These are phyloP conservation scores for Anarrhichthys ocellatus DNA, from an alignment of 2,113 vertebrate genomes.

Conservation along the genomic window DNA sequence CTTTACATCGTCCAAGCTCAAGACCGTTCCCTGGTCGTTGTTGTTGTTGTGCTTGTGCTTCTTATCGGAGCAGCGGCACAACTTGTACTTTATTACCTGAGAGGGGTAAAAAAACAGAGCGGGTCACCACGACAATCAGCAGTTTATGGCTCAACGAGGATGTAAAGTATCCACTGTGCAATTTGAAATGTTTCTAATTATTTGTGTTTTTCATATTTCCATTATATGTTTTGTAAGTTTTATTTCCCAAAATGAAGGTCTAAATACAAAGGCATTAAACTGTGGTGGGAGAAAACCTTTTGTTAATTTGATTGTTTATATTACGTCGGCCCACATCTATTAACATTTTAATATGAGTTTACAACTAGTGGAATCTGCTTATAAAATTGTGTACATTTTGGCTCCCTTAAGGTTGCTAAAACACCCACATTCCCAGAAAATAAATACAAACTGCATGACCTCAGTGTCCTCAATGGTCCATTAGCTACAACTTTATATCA, in stretches of 20 bases:
- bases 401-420: neutral
- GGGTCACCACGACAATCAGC: neutral
- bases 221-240: neutral
- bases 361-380: neutral
- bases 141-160: neutral
- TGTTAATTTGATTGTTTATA: neutral
- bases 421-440: neutral
- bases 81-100: conserved; percentile 93
- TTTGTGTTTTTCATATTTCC: neutral
- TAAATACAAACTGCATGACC: neutral
- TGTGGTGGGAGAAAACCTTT: neutral
- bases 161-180: neutral
- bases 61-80: conserved; percentile 90
- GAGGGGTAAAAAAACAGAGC: conserved; percentile 25
- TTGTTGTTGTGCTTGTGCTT: conserved; percentile 90
- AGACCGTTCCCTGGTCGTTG: conserved; percentile 89
- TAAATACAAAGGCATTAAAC: neutral
- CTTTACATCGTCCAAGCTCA: conserved; percentile 96
- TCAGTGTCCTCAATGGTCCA: too few species aligned
- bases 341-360: neutral
- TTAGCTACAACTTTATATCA: neutral
- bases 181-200: neutral
- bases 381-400: neutral
- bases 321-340: neutral
- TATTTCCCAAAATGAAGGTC: neutral